Evolutionary conservation across 2,797 vertebrate genomes (phyloP).

Genomic region (Spatula versicolor): DNA sequence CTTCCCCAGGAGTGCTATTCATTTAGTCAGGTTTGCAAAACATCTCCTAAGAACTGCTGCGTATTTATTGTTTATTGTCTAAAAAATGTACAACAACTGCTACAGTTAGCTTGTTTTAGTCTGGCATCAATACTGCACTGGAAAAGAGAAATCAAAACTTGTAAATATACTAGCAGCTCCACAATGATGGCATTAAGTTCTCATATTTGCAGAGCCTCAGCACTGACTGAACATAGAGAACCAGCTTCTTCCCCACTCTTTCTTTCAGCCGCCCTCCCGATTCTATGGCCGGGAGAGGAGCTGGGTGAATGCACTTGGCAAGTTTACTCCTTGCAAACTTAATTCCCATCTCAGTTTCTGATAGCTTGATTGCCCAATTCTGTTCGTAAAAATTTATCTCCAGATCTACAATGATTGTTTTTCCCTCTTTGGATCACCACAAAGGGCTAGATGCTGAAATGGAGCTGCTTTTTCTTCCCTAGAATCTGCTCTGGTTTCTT

Average conservation of each 20-base stretch:
- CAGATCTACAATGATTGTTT: not conserved
- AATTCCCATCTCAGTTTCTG: not conserved
- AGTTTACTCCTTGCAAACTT: not conserved
- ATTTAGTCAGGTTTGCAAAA: not conserved
- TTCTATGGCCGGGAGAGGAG: not conserved
- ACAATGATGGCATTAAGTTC: not conserved
- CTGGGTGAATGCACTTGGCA: not conserved
- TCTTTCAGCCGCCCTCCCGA: not conserved
- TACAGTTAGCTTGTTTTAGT: not conserved
- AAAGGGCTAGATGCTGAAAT: not conserved
- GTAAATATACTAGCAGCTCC: not conserved
- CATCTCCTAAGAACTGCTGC: not conserved
- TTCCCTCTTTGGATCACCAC: not conserved
- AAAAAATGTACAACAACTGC: not conserved
- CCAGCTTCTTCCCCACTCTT: not conserved
- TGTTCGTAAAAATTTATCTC: not conserved
- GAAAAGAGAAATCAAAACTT: not conserved
- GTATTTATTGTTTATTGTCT: not conserved
- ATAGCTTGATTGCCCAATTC: not conserved
- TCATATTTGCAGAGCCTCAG: not conserved
- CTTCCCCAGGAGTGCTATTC: not conserved
- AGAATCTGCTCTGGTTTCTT: not conserved
- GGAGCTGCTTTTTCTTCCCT: not conserved
- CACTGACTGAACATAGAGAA: accelerated
- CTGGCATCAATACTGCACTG: not conserved